Evolutionary conservation across 2,888 invertebrate species (phyloP).

Genomic region (Aphodius sticticus): DNA sequence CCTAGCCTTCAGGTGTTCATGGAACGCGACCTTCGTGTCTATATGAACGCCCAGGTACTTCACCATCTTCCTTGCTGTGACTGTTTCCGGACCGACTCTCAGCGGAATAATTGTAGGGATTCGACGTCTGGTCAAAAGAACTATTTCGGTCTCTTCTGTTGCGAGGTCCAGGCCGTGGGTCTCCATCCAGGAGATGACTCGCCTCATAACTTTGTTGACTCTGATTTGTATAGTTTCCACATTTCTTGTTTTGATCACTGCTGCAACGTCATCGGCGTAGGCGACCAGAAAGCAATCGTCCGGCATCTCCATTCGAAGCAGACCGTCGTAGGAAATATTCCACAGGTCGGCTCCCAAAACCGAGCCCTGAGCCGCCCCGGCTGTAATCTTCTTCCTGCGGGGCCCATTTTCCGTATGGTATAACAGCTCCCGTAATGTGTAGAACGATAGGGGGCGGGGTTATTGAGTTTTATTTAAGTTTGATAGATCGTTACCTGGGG

Average conservation of each 20-base stretch:
- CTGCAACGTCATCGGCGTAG: not conserved
- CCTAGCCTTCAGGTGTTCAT: not conserved
- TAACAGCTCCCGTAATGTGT: slow-evolving; percentile 9
- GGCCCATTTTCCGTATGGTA: slow-evolving; percentile 13
- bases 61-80: not conserved
- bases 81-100: not conserved
- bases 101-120: slow-evolving; percentile 6
- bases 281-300: slow-evolving; percentile 18
- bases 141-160: not conserved
- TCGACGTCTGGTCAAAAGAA: not conserved
- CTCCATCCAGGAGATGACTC: slow-evolving; percentile 17
- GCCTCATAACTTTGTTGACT: slow-evolving; percentile 12
- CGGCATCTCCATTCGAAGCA: slow-evolving; percentile 25
- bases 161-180: not conserved
- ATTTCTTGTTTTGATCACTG: not conserved
- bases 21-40: not conserved
- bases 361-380: slow-evolving; percentile 37
- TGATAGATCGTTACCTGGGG: no score
- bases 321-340: slow-evolving; percentile 34
- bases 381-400: slow-evolving; percentile 20
- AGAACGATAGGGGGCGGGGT: no score
- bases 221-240: not conserved
- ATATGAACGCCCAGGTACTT: slow-evolving; percentile 9
- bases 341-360: slow-evolving; percentile 36
- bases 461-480: no score